Evolutionary conservation across 35 echinoderm and acorn worm genomes (phyloP), one percentile per base, ranked within the genome.

Genomic region (Holothuria glaberrima): DNA sequence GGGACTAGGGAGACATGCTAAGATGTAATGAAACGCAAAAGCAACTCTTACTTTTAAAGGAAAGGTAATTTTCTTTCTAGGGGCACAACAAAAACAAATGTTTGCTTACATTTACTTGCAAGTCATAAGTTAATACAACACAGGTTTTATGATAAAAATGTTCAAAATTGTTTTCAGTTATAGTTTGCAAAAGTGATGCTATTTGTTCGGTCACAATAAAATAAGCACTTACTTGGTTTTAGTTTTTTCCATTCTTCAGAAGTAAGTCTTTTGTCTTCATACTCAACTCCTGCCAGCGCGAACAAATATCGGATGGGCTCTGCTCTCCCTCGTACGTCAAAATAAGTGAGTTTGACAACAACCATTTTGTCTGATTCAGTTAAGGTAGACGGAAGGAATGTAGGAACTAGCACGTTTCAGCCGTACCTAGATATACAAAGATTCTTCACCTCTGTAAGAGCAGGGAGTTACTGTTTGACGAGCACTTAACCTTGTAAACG

Each of bases 261-360:
- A 21, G 59, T 58, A 12, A 91, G 18, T 32, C 90, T 41, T 21
- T 44, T 32, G 59, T 91, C 90, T 91, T 91, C 90, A 36, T 50
- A 91, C 29, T 91, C 66, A 21, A 86, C 44, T 21, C 68, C 82
- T 29, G 90, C 90, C 17, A 71, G 35, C 21, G 67, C 65, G 59
- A 91, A 73, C 28, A 91, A 58, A 21, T 86, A 65, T 32, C 90
- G 60, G 80, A 71, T 87, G 9, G 82, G 32, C 82, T 91, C 90
- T 44, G 90, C 90, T 59, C 90, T 82, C 25, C 80, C 90, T 52
- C 82, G 59, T 1, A 50, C 29, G 32, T 44, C 20, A 87, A 91
- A 91, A 74, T 91, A 91, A 17, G 69, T 84, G 9, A 91, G 57
- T 50, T 58, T 91, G n/a, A n/a, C n/a, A n/a, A n/a, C n/a, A n/a